Conservation (phyloP, 2,888 invertebrate genomes). For the Cotesia congregata region DNA sequence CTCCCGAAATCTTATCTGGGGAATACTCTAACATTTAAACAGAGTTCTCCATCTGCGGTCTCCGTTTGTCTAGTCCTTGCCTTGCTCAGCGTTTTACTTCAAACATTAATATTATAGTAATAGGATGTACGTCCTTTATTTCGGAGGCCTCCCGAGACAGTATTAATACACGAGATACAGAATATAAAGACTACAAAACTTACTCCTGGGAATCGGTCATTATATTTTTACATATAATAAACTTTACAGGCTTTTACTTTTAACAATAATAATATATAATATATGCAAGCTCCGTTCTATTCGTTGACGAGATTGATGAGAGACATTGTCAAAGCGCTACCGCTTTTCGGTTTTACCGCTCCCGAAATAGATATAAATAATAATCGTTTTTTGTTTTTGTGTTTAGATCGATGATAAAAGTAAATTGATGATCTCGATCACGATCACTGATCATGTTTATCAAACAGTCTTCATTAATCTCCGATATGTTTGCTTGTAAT, state of each 20-base stretch:
- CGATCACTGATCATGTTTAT: not conserved
- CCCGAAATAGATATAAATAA: not conserved
- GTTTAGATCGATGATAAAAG: not conserved
- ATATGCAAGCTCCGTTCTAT: conserved; percentile 21
- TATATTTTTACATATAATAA: not conserved
- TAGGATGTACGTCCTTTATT: too few species aligned
- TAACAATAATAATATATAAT: conserved; percentile 17
- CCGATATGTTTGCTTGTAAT: too few species aligned
- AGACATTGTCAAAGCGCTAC: not conserved
- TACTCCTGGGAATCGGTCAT: not conserved
- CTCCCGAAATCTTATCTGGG: not conserved
- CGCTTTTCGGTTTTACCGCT: not conserved
- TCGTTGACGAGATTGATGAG: conserved; percentile 13
- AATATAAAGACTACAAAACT: not conserved
- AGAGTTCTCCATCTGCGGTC: not conserved
- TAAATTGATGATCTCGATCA: not conserved
- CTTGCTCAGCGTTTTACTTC: not conserved
- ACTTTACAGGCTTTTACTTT: not conserved
- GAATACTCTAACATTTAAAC: not conserved
- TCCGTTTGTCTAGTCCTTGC: not conserved
- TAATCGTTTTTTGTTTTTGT: not conserved
- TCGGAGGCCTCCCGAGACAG: not conserved
- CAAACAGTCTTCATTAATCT: not conserved
- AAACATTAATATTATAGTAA: not conserved
- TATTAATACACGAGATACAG: not conserved